phyloP scores from a whole-genome alignment of 2,888 invertebrate genomes.

The Zaprionus obscuricornis region DNA sequence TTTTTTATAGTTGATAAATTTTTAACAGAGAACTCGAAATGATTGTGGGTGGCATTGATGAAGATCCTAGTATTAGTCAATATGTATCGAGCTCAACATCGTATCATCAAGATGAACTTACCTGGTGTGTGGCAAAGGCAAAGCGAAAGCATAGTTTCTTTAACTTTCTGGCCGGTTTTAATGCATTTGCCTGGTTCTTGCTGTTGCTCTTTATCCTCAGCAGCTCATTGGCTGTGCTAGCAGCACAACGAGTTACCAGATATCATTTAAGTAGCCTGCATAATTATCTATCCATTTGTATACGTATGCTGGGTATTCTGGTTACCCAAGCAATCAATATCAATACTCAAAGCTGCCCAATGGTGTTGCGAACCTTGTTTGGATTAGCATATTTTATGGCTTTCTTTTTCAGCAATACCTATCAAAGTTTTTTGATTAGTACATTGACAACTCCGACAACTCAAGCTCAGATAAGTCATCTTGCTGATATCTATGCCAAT shows the following conservation, averaged over 20 bases:
- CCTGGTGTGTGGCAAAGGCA: slow-evolving; percentile 82
- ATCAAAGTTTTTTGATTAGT: slow-evolving; percentile 81
- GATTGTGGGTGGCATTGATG: slow-evolving; percentile 82
- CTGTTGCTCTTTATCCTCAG: slow-evolving; percentile 54
- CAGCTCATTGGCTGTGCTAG: slow-evolving; percentile 52
- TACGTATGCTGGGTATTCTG: slow-evolving; percentile 63
- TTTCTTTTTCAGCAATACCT: slow-evolving; percentile 78
- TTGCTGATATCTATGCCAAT: slow-evolving; percentile 68
- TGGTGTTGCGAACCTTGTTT: slow-evolving; percentile 54
- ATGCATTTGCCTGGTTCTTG: slow-evolving; percentile 52
- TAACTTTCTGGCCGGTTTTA: slow-evolving; percentile 76
- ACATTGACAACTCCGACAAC: slow-evolving; percentile 80
- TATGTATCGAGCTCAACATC: slow-evolving; percentile 79
- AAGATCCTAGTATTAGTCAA: slow-evolving; percentile 80
- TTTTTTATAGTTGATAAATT: background rate
- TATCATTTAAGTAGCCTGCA: slow-evolving; percentile 25
- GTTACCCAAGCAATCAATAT: slow-evolving; percentile 64
- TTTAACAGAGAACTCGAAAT: slow-evolving; percentile 76
- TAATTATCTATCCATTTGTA: slow-evolving; percentile 47
- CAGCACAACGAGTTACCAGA: slow-evolving; percentile 46
- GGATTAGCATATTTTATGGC: slow-evolving; percentile 59
- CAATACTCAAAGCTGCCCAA: slow-evolving; percentile 31
- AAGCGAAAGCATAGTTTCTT: slow-evolving; percentile 71
- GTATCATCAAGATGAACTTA: slow-evolving; percentile 82
- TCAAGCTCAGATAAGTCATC: slow-evolving; percentile 79